Conservation (phyloP, 2,888 invertebrate species). For the Lomographa bimaculata region DNA sequence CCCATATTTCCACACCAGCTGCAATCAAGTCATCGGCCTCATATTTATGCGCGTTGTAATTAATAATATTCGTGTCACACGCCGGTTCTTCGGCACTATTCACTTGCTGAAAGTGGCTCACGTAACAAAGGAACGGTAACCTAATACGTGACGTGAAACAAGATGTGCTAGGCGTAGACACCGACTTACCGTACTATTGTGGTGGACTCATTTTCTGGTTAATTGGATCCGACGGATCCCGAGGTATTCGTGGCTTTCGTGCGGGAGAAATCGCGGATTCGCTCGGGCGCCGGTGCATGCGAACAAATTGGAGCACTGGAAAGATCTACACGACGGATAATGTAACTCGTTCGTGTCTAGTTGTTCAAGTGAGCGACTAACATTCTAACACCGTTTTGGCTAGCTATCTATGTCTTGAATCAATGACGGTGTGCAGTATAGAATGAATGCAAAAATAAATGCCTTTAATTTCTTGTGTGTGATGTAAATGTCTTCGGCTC, state of each 20-base stretch:
- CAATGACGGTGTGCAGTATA: neutral
- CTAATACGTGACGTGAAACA: slow-evolving; percentile 78
- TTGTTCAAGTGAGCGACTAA: neutral
- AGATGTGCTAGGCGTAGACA: slow-evolving; percentile 59
- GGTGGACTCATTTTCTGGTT: slow-evolving; percentile 65
- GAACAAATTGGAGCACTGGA: slow-evolving; percentile 20
- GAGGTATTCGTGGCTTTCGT: slow-evolving; percentile 52
- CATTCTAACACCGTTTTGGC: too few relatives aligned
- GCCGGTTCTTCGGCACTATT: slow-evolving; percentile 65
- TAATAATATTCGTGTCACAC: slow-evolving; percentile 78
- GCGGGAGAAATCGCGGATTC: slow-evolving; percentile 60
- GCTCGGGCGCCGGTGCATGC: slow-evolving; percentile 38
- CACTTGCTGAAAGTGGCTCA: slow-evolving; percentile 79
- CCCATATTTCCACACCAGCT: slow-evolving; percentile 22
- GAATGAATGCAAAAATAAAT: too few relatives aligned
- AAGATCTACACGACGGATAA: neutral
- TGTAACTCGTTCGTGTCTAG: neutral
- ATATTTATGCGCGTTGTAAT: slow-evolving; percentile 66
- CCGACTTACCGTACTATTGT: slow-evolving; percentile 51
- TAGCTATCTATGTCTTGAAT: neutral
- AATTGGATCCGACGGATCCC: slow-evolving; percentile 66
- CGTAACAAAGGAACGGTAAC: slow-evolving; percentile 81
- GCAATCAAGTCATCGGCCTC: slow-evolving; percentile 46
- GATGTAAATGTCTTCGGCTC: too few relatives aligned
- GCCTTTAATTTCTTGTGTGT: too few relatives aligned